A percentile compares a stretch with the other conserved stretches of the same genome.
phyloP scores from a whole-genome alignment of 2,888 invertebrate species.

The Lucinisca nassula region DNA sequence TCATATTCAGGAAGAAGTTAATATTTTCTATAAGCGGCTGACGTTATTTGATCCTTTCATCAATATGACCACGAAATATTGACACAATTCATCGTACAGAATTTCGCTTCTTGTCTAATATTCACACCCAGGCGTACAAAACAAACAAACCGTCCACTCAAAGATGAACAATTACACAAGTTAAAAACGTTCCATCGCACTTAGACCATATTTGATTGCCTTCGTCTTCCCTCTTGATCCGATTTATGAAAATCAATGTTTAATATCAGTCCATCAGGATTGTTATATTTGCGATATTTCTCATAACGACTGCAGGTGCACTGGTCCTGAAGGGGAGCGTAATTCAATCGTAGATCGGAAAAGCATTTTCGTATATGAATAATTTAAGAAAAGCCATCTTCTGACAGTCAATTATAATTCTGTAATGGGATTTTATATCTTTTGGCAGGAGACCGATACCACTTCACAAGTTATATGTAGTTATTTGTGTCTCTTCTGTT shows the following conservation, averaged over 20 bases:
- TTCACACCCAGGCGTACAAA: slow-evolving; percentile 51
- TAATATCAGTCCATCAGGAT: slow-evolving; percentile 54
- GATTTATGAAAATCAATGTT: slow-evolving; percentile 74
- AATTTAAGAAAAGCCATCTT: slow-evolving; percentile 28
- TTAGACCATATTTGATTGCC: slow-evolving; percentile 70
- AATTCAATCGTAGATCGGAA: slow-evolving; percentile 21
- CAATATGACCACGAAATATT: slow-evolving; percentile 15
- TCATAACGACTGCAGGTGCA: slow-evolving; percentile 18
- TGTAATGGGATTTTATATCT: slow-evolving; percentile 22
- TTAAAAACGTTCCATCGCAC: slow-evolving; percentile 71
- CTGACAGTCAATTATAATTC: slow-evolving; percentile 27
- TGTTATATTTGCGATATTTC: slow-evolving; percentile 21
- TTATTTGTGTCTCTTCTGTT: not conserved
- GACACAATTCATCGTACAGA: slow-evolving; percentile 55
- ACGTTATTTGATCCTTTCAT: slow-evolving; percentile 14
- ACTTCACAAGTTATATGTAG: slow-evolving; percentile 2
- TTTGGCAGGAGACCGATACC: not conserved
- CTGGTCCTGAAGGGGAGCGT: not conserved
- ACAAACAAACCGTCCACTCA: slow-evolving; percentile 69
- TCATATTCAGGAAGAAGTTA: slow-evolving; percentile 8
- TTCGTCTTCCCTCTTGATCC: slow-evolving; percentile 57
- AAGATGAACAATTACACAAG: slow-evolving; percentile 70
- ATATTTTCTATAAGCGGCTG: slow-evolving; percentile 14
- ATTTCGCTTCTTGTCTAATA: slow-evolving; percentile 69
- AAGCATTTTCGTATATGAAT: slow-evolving; percentile 21